phyloP scores from a whole-genome alignment of 2,113 vertebrate genomes.

The Fregetta grallaria region DNA sequence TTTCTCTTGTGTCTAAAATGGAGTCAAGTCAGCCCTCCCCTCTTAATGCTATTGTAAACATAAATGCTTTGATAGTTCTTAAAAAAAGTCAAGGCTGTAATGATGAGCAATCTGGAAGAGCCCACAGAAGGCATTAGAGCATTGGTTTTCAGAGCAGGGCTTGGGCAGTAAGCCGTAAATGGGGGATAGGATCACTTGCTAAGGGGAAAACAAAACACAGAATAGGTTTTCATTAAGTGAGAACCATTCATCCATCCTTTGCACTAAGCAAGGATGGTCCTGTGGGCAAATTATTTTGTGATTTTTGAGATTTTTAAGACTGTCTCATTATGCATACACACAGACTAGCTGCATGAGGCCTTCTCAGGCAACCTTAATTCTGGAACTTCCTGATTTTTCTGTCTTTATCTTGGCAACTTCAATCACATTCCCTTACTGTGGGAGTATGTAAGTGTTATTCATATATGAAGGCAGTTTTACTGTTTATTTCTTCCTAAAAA shows the following conservation, averaged over 20 bases:
- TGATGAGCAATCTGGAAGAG: background rate
- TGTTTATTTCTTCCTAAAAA: conserved; percentile 5
- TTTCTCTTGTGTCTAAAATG: background rate
- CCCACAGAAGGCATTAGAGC: background rate
- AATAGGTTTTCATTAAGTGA: background rate
- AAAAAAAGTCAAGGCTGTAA: background rate
- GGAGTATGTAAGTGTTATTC: background rate
- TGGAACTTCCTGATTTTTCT: background rate
- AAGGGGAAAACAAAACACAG: background rate
- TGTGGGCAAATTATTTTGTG: background rate
- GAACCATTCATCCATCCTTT: background rate
- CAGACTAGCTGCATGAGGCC: background rate
- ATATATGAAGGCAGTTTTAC: background rate
- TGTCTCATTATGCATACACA: background rate
- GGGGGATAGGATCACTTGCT: background rate
- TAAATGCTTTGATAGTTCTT: background rate
- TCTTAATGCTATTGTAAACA: background rate
- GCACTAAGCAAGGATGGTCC: background rate
- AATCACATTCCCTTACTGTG: background rate
- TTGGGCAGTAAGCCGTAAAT: background rate
- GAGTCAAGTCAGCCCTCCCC: background rate
- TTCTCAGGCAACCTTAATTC: background rate
- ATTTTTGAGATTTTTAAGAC: background rate
- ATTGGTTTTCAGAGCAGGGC: background rate
- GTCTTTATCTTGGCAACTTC: background rate